These are phyloP conservation scores for Lucifuga dentata DNA, from an alignment of 2,113 vertebrate genomes.

Conservation along the genomic window DNA sequence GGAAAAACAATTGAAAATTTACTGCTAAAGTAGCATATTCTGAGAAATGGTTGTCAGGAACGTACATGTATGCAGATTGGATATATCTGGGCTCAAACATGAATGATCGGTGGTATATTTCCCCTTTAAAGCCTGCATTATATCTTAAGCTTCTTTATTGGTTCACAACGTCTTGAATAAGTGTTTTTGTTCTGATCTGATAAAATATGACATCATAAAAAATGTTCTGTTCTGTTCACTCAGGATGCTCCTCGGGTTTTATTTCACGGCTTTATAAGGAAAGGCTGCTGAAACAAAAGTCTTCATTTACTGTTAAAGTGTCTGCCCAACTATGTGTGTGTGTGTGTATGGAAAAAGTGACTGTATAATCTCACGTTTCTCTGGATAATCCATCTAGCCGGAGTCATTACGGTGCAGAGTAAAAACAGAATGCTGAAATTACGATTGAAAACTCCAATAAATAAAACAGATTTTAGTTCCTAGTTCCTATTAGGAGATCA, in stretches of 20 bases:
- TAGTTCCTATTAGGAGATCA: constrained; percentile 25
- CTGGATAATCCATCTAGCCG: constrained; percentile 40
- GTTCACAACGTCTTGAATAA: accelerated
- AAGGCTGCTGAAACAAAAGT: constrained; percentile 41
- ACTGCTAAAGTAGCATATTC: too few relatives aligned
- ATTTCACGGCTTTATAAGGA: constrained; percentile 80
- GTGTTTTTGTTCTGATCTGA: constrained; percentile 8
- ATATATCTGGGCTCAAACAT: too few relatives aligned
- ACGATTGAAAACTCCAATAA: constrained; percentile 30
- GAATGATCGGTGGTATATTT: too few relatives aligned
- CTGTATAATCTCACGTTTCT: constrained; percentile 46
- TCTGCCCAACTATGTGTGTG: constrained; percentile 43
- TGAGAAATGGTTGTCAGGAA: too few relatives aligned
- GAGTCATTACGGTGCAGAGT: constrained; percentile 21
- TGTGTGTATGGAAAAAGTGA: constrained; percentile 64
- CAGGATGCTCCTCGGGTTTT: constrained; percentile 35
- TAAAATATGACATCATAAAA: not conserved
- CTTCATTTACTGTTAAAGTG: constrained; percentile 61
- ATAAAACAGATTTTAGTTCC: constrained; percentile 11
- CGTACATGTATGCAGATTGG: too few relatives aligned
- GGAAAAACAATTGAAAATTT: too few relatives aligned
- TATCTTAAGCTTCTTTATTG: not conserved
- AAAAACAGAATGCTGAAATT: constrained; percentile 43
- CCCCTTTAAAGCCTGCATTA: too few relatives aligned
- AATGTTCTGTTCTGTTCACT: constrained; percentile 6